Evolutionary conservation across 2,888 invertebrate genomes (phyloP).

Genomic region (Microplitis manilae): DNA sequence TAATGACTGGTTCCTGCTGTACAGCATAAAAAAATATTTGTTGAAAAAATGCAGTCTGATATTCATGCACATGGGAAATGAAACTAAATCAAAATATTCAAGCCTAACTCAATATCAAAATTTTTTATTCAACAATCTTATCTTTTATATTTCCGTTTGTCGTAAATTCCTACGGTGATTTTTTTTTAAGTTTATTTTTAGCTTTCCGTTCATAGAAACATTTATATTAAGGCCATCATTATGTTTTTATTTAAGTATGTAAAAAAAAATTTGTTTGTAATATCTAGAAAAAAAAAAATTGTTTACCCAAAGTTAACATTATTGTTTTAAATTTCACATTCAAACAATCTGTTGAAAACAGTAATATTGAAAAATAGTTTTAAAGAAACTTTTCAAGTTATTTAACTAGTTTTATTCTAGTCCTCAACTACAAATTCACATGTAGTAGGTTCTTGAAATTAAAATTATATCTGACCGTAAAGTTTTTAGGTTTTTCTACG

Average conservation of each 20-base stretch:
- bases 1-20: constrained; percentile 49
- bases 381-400: background rate
- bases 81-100: background rate
- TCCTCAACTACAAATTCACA: background rate
- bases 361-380: background rate
- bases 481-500: background rate
- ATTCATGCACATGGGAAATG: background rate
- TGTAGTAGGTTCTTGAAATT: background rate
- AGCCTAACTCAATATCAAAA: background rate
- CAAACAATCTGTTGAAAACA: background rate
- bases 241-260: background rate
- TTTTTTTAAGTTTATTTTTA: background rate
- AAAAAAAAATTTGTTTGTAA: background rate
- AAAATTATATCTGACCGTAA: background rate
- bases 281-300: background rate
- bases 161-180: background rate
- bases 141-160: background rate
- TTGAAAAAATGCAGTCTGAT: constrained; percentile 13
- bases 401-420: background rate
- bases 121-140: background rate
- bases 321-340: background rate
- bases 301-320: background rate
- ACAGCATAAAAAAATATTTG: constrained; percentile 25
- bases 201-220: background rate
- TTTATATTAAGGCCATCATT: background rate